These are phyloP conservation scores for Podarcis cretensis DNA, from an alignment of 2,113 vertebrate species.

Conservation along the genomic window DNA sequence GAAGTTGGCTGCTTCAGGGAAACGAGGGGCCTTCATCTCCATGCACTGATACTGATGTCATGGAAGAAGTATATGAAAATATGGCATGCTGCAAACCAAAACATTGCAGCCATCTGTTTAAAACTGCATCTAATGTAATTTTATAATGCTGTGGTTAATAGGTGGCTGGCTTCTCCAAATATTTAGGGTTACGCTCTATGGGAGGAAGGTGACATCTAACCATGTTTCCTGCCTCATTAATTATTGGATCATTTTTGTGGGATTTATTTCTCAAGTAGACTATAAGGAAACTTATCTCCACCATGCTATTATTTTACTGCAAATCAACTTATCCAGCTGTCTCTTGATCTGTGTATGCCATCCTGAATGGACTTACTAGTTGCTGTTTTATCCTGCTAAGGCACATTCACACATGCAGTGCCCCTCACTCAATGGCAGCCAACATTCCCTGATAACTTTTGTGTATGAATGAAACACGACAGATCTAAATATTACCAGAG, in stretches of 20 bases:
- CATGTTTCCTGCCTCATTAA: slow-evolving; percentile 35
- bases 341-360: background rate
- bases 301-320: background rate
- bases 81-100: slow-evolving; percentile 27
- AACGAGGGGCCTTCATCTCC: background rate
- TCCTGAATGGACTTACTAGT: background rate
- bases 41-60: slow-evolving; percentile 24
- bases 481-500: background rate
- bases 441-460: background rate
- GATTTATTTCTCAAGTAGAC: slow-evolving; percentile 18
- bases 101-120: slow-evolving; percentile 46
- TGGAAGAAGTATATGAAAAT: slow-evolving; percentile 23
- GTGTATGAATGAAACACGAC: background rate
- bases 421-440: background rate
- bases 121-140: slow-evolving; percentile 39
- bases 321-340: slow-evolving; percentile 16
- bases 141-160: background rate
- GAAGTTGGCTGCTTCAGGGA: slow-evolving; percentile 36
- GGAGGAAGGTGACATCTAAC: slow-evolving; percentile 42
- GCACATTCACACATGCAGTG: background rate
- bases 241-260: slow-evolving; percentile 22
- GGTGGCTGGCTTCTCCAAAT: slow-evolving; percentile 38
- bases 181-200: slow-evolving; percentile 43
- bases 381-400: background rate
- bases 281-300: slow-evolving; percentile 22